Evolutionary conservation across 1,140 invertebrate species (phyloP).

Genomic region (Gryllus bimaculatus): DNA sequence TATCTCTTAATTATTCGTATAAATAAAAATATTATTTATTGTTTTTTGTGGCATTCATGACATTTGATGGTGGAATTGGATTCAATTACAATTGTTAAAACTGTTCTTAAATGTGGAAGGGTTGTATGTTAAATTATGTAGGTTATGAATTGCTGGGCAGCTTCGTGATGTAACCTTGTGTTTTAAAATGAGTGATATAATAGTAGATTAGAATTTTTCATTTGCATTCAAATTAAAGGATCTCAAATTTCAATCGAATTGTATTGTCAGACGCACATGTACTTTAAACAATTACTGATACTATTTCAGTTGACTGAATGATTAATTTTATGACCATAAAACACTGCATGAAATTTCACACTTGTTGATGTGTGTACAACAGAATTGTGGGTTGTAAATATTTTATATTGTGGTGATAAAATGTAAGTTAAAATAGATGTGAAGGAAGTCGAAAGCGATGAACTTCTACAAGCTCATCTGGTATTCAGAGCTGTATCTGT

Average conservation of each 20-base stretch:
- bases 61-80: neutral
- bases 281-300: neutral
- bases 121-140: neutral
- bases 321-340: neutral
- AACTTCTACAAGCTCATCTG: neutral
- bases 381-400: neutral
- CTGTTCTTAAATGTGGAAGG: too few species aligned
- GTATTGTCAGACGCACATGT: neutral
- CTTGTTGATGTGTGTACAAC: neutral
- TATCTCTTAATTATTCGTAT: neutral
- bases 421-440: neutral
- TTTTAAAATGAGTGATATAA: neutral
- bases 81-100: neutral
- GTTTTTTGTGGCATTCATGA: neutral
- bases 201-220: neutral
- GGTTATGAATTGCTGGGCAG: neutral
- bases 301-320: neutral
- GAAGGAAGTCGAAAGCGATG: neutral
- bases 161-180: neutral
- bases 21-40: neutral
- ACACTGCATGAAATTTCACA: conserved; percentile 4
- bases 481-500: neutral
- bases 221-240: neutral
- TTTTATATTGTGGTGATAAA: neutral
- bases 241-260: neutral